Percentiles rank a stretch among this genome's conserved stretches.
phyloP scores from a whole-genome alignment of 2,113 vertebrate genomes.

The Entosphenus tridentatus region DNA sequence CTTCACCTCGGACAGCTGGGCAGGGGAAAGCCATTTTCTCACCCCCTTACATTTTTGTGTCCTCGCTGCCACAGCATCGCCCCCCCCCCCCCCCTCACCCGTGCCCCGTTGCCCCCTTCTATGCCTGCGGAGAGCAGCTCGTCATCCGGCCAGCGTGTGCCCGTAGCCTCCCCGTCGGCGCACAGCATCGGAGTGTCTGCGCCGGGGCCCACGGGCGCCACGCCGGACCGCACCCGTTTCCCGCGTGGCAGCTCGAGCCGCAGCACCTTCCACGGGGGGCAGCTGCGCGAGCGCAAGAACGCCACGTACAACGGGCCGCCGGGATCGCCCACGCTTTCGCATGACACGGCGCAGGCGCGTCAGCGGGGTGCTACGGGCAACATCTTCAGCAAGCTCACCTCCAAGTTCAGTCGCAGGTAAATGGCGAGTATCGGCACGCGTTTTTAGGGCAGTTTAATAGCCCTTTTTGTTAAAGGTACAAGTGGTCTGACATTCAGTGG shows the following conservation, averaged over 20 bases:
- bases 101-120: background rate
- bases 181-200: slow-evolving; percentile 67
- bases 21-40: too few species aligned
- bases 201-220: slow-evolving; percentile 19
- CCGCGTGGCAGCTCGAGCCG: slow-evolving; percentile 80
- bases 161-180: slow-evolving; percentile 72
- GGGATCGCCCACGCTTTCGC: slow-evolving; percentile 54
- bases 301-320: slow-evolving; percentile 83
- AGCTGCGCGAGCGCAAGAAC: slow-evolving; percentile 74
- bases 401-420: slow-evolving; percentile 89
- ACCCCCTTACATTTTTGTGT: background rate
- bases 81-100: background rate
- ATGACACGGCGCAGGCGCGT: slow-evolving; percentile 54
- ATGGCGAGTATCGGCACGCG: slow-evolving; percentile 14
- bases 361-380: slow-evolving; percentile 80
- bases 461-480: background rate
- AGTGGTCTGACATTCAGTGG: background rate
- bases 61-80: slow-evolving; percentile 2
- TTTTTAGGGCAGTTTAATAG: background rate
- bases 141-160: slow-evolving; percentile 22
- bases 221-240: slow-evolving; percentile 62
- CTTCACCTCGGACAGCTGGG: too few species aligned
- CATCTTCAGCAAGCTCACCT: slow-evolving; percentile 89
- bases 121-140: slow-evolving; percentile 3
- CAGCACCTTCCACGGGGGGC: slow-evolving; percentile 88